Base-by-base conservation (phyloP, 2,113 vertebrate genomes). In the Solea solea region DNA sequence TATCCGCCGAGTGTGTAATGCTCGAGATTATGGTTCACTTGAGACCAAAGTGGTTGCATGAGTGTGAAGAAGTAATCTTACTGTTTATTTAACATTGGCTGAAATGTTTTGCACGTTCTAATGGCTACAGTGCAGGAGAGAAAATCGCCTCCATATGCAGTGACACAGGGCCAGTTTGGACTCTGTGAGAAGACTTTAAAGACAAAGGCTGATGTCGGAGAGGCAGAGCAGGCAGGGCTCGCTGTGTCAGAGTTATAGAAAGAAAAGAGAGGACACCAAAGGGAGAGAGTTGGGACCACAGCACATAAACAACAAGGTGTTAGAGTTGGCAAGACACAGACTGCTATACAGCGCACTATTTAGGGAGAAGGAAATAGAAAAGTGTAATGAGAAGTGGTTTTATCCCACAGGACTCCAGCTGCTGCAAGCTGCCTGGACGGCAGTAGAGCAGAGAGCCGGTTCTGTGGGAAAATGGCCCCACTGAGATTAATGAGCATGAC, bases 71-170 rank as follows among this genome's bases (percentile, higher is more conserved):
- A 69, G 81, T 86, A 86, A 87, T 91, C 78, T 74, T 45, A 54
- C 72, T 90, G 89, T 93, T 92, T 91, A 75, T 89, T 87, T 90
- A 88, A 90, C 73, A 44, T 90, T 76, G 60, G 76, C 71, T 76
- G 75, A 87, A 88, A 91, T 83, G 76, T 79, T 79, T 91, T 88
- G 82, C 84, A 76, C 54, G 65, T 82, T 79, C 72, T 77, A 81
- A 89, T 85, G 70, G 85, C 42, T 75, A 57, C 8, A 13, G 78
- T 75, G 71, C 60, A 56, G 60, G 34, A 46, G 53, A 52, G 84
- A 58, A 86, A 92, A 92, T 91, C 64, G 53, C 66, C 86, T 87
- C 89, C 92, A 92, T 90, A 91, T 93, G 92, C 64, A 64, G 34
- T 76, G 49, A 77, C 63, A 25, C 63, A 74, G 74, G 76, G 59